phyloP scores from a whole-genome alignment of 2,797 vertebrate genomes.

The Decapterus maruadsi region DNA sequence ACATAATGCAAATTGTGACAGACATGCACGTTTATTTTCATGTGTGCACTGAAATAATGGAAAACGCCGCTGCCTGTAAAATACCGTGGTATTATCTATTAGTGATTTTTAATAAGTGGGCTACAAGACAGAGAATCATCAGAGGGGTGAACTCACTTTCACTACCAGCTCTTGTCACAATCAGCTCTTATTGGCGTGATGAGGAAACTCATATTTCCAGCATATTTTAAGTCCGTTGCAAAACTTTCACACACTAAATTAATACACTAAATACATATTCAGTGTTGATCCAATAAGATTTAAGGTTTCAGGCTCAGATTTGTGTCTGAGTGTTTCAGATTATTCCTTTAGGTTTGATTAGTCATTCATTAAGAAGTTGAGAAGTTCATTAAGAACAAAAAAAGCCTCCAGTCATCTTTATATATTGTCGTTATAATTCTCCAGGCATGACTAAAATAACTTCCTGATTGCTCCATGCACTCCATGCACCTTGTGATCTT shows the following conservation, averaged over 20 bases:
- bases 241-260: not conserved
- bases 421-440: not conserved
- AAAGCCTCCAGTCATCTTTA: not conserved
- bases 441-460: not conserved
- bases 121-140: not conserved
- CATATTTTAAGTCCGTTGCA: not conserved
- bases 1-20: not conserved
- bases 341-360: not conserved
- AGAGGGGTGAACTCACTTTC: not conserved
- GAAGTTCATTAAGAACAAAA: not conserved
- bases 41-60: not conserved
- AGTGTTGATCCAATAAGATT: not conserved
- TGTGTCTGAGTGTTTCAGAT: too few relatives aligned
- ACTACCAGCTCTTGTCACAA: not conserved
- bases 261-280: not conserved
- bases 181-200: not conserved
- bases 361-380: too few relatives aligned
- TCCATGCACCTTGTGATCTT: not conserved
- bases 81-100: not conserved
- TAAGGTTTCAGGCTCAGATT: not conserved
- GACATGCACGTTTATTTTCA: not conserved
- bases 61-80: not conserved
- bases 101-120: not conserved
- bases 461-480: constrained; percentile 1
- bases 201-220: not conserved